These are phyloP conservation scores for Papilio glaucus DNA, from an alignment of 1,140 invertebrate genomes.

Conservation along the genomic window DNA sequence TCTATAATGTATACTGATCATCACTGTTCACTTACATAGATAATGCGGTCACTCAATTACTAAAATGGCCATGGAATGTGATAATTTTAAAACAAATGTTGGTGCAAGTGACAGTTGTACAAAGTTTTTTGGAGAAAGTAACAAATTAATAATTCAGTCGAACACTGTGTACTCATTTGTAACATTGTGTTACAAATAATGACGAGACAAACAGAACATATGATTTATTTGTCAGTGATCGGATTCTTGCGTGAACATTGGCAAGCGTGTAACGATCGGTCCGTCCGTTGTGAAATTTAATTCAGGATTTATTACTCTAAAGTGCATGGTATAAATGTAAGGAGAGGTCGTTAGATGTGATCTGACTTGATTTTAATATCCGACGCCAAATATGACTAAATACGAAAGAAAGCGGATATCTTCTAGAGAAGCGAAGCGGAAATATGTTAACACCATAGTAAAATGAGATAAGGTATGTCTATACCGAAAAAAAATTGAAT, in stretches of 20 bases:
- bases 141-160: not conserved
- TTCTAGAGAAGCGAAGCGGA: no score
- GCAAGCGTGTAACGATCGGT: not conserved
- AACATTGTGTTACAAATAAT: slow-evolving; percentile 11
- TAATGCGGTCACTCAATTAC: not conserved
- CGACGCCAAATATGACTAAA: not conserved
- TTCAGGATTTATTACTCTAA: not conserved
- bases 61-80: not conserved
- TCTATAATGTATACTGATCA: no score
- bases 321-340: not conserved
- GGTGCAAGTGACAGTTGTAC: not conserved
- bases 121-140: not conserved
- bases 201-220: not conserved
- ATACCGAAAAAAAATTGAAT: no score
- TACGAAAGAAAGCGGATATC: not conserved
- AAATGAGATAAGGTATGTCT: no score
- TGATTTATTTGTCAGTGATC: not conserved
- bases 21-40: no score
- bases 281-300: not conserved
- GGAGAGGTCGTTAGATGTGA: not conserved
- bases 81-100: not conserved
- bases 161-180: not conserved
- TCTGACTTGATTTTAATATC: not conserved
- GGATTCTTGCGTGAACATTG: not conserved
- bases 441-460: no score